A percentile compares a stretch with the other conserved stretches of the same genome.
Conservation (phyloP, 2,113 vertebrate genomes). For the Lamprotornis superbus region DNA sequence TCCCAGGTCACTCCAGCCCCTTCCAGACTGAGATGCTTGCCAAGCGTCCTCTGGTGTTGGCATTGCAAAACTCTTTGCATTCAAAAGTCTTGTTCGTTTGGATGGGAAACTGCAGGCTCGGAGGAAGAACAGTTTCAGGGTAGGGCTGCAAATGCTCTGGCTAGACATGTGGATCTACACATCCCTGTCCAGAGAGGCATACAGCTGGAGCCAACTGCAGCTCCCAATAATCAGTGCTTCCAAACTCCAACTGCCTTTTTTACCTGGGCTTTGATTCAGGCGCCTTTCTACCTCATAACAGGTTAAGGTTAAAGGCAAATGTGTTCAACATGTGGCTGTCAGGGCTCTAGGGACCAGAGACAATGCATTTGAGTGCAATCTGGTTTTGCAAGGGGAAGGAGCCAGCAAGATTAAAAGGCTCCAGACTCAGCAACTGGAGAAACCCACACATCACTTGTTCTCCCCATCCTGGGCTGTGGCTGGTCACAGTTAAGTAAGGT, state of each 20-base stretch:
- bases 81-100: not conserved
- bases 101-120: not conserved
- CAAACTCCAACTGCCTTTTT: not conserved
- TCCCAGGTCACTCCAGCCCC: not conserved
- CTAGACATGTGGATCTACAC: not conserved
- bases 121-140: not conserved
- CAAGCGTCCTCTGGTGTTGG: not conserved
- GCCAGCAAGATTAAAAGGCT: conserved; percentile 8
- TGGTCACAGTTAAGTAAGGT: not conserved
- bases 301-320: conserved; percentile 18
- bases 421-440: not conserved
- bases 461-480: not conserved
- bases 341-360: not conserved
- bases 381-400: not conserved
- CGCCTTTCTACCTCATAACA: not conserved
- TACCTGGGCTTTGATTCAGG: not conserved
- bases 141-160: not conserved
- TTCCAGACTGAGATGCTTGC: not conserved
- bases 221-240: not conserved
- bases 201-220: not conserved
- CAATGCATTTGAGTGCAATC: not conserved
- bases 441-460: conserved; percentile 1
- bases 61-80: not conserved
- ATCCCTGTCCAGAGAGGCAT: not conserved
- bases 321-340: not conserved